Conservation (phyloP, 2,113 vertebrate genomes). For the Oryzias curvinotus region DNA sequence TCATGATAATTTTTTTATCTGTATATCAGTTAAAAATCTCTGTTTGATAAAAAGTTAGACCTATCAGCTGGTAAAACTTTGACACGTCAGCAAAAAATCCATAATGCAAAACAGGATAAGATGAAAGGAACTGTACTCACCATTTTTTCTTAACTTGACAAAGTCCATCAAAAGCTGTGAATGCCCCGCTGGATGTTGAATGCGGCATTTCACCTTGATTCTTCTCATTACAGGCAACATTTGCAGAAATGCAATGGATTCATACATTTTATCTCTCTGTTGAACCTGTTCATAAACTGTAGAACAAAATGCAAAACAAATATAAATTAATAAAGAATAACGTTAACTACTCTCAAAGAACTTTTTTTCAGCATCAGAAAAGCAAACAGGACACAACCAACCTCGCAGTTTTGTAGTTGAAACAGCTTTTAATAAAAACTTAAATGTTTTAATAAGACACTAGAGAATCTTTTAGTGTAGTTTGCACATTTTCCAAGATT, state of each 20-base stretch:
- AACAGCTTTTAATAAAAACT: too few relatives aligned
- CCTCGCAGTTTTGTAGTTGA: too few relatives aligned
- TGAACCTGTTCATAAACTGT: conserved; percentile 43
- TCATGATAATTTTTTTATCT: too few relatives aligned
- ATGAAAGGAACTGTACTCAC: conserved; percentile 61
- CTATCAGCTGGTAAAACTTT: not conserved
- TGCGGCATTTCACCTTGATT: conserved; percentile 65
- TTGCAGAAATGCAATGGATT: conserved; percentile 21
- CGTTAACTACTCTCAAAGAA: too few relatives aligned
- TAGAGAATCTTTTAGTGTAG: too few relatives aligned
- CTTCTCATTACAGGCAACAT: conserved; percentile 28
- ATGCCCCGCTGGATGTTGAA: conserved; percentile 53
- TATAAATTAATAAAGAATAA: too few relatives aligned
- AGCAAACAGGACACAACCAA: too few relatives aligned
- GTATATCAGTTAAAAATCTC: not conserved
- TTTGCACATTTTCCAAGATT: too few relatives aligned
- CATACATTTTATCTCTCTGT: conserved; percentile 20
- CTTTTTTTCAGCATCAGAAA: too few relatives aligned
- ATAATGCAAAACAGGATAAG: not conserved
- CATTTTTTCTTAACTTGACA: conserved; percentile 25
- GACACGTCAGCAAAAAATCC: not conserved
- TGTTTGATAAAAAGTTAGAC: too few relatives aligned
- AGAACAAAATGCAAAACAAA: conserved; percentile 3
- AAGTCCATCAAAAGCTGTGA: conserved; percentile 39
- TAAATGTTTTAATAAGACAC: too few relatives aligned